Evolutionary conservation across 2,797 vertebrate species (phyloP).

Genomic region (Ptychobarbus kaznakovi): DNA sequence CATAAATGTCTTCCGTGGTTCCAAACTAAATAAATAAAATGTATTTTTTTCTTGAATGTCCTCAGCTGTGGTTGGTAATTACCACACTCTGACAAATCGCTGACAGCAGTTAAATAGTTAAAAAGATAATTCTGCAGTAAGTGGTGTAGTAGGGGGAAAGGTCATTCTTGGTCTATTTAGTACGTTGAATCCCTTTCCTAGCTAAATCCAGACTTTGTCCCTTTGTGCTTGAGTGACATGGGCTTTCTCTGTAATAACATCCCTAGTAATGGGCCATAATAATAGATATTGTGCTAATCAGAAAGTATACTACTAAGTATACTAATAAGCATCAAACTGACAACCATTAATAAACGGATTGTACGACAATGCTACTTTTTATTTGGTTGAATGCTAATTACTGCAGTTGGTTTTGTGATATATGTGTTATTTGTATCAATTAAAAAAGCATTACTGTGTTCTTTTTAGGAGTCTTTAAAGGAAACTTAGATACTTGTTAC

Average conservation of each 20-base stretch:
- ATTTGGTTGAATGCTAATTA: constrained; percentile 76
- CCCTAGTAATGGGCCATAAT: constrained; percentile 84
- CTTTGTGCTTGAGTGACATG: constrained; percentile 81
- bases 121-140: constrained; percentile 84
- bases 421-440: constrained; percentile 58
- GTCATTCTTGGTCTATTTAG: constrained; percentile 71
- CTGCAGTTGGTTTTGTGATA: constrained; percentile 71
- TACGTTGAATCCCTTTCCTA: constrained; percentile 76
- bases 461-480: constrained; percentile 48
- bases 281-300: constrained; percentile 75
- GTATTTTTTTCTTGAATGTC: constrained; percentile 74
- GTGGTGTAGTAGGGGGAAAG: constrained; percentile 73
- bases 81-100: constrained; percentile 79
- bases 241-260: constrained; percentile 84
- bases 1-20: constrained; percentile 76
- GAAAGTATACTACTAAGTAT: constrained; percentile 70
- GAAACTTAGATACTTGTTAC: constrained; percentile 48
- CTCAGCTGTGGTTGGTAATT: constrained; percentile 78
- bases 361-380: constrained; percentile 68
- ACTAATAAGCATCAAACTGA: constrained; percentile 76
- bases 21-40: constrained; percentile 85
- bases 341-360: constrained; percentile 60
- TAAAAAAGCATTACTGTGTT: constrained; percentile 43
- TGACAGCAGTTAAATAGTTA: constrained; percentile 86
- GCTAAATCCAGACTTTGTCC: constrained; percentile 56